These are phyloP conservation scores for Nomada ferruginata DNA, from an alignment of 2,888 invertebrate species.

Conservation along the genomic window DNA sequence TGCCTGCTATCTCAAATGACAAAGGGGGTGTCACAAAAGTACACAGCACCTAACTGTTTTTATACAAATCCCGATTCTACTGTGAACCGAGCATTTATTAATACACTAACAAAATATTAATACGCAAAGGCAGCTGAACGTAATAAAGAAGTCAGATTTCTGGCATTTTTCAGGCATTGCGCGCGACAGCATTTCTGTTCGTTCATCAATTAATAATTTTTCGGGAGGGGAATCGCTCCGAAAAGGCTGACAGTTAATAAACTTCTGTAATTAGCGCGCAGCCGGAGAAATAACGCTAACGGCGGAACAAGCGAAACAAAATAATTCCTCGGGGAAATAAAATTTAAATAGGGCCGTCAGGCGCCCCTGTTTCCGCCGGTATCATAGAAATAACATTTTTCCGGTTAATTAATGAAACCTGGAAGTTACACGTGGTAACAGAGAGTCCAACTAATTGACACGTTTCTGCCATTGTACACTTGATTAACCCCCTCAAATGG, in stretches of 20 bases:
- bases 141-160: too few relatives aligned
- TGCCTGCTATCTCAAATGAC: too few relatives aligned
- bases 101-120: too few relatives aligned
- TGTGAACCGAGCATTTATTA: too few relatives aligned
- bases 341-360: conserved; percentile 34
- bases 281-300: neutral
- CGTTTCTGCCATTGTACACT: conserved; percentile 20
- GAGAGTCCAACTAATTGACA: conserved; percentile 42
- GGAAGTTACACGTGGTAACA: conserved; percentile 19
- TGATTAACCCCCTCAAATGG: conserved; percentile 39
- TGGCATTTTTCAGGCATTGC: too few relatives aligned
- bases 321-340: conserved; percentile 46
- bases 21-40: too few relatives aligned
- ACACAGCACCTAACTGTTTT: too few relatives aligned
- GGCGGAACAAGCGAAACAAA: conserved; percentile 11
- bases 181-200: neutral
- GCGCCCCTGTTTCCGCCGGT: conserved; percentile 9
- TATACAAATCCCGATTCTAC: too few relatives aligned
- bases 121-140: too few relatives aligned
- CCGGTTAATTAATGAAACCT: conserved; percentile 48
- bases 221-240: neutral
- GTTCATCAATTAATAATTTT: conserved; percentile 34
- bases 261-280: conserved; percentile 46
- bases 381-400: conserved; percentile 31
- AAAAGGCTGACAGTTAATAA: conserved; percentile 33